Percentiles rank a stretch among this genome's conserved stretches.
Conservation (phyloP, 2,113 vertebrate genomes). For the Rhynchomys soricoides region DNA sequence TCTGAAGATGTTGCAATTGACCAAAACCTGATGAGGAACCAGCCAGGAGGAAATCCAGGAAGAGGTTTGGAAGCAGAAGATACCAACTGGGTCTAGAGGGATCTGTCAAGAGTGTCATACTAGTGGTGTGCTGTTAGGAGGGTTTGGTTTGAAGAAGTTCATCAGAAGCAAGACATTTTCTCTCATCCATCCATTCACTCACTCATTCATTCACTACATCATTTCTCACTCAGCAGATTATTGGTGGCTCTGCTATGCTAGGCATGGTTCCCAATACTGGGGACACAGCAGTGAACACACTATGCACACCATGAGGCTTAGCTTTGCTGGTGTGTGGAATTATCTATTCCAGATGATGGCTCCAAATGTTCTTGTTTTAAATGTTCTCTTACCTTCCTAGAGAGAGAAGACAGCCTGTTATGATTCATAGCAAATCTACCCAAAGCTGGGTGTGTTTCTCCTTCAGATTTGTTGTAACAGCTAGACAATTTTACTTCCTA, state of each 20-base stretch:
- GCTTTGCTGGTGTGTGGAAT: neutral
- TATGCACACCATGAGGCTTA: neutral
- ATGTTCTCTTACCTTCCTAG: neutral
- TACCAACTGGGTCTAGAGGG: neutral
- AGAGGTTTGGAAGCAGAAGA: conserved; percentile 13
- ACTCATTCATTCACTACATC: neutral
- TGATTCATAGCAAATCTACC: neutral
- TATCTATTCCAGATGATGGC: neutral
- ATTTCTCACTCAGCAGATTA: neutral
- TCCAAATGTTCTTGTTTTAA: neutral
- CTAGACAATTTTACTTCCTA: neutral
- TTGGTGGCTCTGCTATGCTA: neutral
- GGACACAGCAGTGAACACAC: neutral
- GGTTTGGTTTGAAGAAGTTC: neutral
- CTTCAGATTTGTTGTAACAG: neutral
- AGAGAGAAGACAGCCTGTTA: neutral
- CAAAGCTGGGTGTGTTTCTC: neutral
- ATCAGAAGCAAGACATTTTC: neutral
- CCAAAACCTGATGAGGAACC: neutral
- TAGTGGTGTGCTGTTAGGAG: neutral
- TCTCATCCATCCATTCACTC: neutral
- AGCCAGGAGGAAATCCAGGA: neutral
- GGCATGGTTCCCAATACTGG: neutral
- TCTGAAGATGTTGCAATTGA: neutral
- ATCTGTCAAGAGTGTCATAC: neutral